Evolutionary conservation across 2,888 invertebrate genomes (phyloP).

Genomic region (Leptothorax acervorum): DNA sequence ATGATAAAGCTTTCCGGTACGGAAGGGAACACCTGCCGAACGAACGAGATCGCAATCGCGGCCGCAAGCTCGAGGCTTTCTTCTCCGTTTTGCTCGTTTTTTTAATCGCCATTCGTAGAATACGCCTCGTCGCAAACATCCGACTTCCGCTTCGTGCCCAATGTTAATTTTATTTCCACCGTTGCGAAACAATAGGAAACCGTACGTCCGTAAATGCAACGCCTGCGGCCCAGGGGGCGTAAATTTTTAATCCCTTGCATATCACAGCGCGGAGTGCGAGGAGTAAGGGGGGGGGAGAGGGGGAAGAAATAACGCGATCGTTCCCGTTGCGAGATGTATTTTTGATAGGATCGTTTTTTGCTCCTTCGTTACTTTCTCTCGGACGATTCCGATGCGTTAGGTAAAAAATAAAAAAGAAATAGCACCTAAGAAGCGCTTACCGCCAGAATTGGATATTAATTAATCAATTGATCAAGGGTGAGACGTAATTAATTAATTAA

Average conservation of each 20-base stretch:
- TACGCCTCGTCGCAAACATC: constrained; percentile 14
- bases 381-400: background rate
- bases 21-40: constrained; percentile 17
- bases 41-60: background rate
- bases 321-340: background rate
- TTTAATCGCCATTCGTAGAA: background rate
- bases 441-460: constrained; percentile 4
- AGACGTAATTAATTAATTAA: constrained; percentile 35
- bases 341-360: background rate
- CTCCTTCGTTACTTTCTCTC: background rate
- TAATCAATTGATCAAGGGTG: constrained; percentile 15
- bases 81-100: background rate
- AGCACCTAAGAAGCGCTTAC: constrained; percentile 10
- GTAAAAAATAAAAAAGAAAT: background rate
- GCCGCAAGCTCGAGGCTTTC: background rate
- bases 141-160: constrained; percentile 1
- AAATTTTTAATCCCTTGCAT: constrained; percentile 46
- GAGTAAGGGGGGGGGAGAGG: background rate
- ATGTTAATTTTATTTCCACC: constrained; percentile 44
- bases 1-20: background rate
- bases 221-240: constrained; percentile 46
- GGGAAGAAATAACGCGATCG: constrained; percentile 15
- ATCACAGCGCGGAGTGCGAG: constrained; percentile 15
- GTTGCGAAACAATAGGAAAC: constrained; percentile 19
- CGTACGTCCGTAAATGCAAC: constrained; percentile 26